Percentiles rank a stretch among this genome's conserved stretches.
Evolutionary conservation across 2,113 vertebrate genomes (phyloP).

Genomic region (Acinonyx jubatus): DNA sequence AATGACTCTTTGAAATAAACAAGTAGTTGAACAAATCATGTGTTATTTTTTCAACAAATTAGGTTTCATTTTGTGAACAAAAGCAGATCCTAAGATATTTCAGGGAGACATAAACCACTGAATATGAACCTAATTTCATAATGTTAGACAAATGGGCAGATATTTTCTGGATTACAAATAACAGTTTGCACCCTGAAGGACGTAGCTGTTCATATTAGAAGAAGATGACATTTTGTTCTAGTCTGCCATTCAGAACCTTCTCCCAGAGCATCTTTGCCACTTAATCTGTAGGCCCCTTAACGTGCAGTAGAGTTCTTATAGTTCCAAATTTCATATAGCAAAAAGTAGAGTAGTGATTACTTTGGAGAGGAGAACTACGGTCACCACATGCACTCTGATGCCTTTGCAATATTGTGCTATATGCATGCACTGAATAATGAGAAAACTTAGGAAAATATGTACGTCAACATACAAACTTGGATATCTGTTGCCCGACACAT

Average conservation of each 20-base stretch:
- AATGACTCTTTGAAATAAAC: background rate
- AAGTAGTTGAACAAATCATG: background rate
- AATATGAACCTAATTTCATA: background rate
- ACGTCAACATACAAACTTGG: background rate
- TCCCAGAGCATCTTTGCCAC: background rate
- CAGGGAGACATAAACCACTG: background rate
- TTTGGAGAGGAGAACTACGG: background rate
- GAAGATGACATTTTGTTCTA: background rate
- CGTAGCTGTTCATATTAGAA: background rate
- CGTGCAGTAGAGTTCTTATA: background rate
- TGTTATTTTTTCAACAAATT: background rate
- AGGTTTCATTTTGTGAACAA: background rate
- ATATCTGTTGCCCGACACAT: background rate
- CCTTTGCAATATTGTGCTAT: background rate
- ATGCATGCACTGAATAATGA: background rate
- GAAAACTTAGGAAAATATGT: background rate
- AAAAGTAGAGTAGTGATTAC: background rate
- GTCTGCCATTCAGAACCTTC: background rate
- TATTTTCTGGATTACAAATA: background rate
- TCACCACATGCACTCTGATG: background rate
- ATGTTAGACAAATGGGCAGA: background rate
- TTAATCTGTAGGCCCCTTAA: background rate
- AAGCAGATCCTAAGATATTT: background rate
- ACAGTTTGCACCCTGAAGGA: background rate
- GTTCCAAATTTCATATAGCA: background rate